Conservation (phyloP, 2,113 vertebrate genomes). For the Archocentrus centrarchus region DNA sequence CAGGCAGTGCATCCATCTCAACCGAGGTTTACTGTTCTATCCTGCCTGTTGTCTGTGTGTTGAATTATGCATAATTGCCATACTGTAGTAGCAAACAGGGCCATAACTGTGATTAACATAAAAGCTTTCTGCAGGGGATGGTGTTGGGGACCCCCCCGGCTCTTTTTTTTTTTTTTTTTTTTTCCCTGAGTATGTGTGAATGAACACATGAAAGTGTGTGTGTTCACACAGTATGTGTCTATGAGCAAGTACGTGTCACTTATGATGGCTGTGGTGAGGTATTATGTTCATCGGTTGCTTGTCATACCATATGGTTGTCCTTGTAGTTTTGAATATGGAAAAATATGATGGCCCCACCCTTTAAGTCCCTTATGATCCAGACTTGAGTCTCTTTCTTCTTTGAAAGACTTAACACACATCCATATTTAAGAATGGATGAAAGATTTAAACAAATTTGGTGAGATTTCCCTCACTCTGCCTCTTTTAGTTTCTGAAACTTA, state of each 20-base stretch:
- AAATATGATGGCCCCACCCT: conserved; percentile 15
- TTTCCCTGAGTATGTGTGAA: conserved; percentile 53
- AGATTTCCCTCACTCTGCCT: not conserved
- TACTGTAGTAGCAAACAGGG: conserved; percentile 55
- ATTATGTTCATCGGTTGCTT: conserved; percentile 69
- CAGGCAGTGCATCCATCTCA: conserved; percentile 2
- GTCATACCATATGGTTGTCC: conserved; percentile 75
- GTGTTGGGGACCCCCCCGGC: conserved; percentile 17
- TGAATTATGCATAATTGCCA: conserved; percentile 76
- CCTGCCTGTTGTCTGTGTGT: conserved; percentile 53
- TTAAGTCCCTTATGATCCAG: not conserved
- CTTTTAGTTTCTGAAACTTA: not conserved
- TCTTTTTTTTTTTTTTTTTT: not conserved
- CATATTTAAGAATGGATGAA: not conserved
- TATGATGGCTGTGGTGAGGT: conserved; percentile 29
- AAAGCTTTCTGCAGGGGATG: conserved; percentile 72
- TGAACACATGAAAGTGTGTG: conserved; percentile 49
- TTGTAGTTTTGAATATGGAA: conserved; percentile 80
- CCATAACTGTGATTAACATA: conserved; percentile 71
- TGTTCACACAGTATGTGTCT: conserved; percentile 15
- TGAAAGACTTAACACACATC: not conserved
- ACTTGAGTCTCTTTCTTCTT: not conserved
- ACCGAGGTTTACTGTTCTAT: conserved; percentile 66
- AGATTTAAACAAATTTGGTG: not conserved
- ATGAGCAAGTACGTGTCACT: conserved; percentile 12